phyloP scores from a whole-genome alignment of 2,113 vertebrate species.

The Tetrax tetrax region DNA sequence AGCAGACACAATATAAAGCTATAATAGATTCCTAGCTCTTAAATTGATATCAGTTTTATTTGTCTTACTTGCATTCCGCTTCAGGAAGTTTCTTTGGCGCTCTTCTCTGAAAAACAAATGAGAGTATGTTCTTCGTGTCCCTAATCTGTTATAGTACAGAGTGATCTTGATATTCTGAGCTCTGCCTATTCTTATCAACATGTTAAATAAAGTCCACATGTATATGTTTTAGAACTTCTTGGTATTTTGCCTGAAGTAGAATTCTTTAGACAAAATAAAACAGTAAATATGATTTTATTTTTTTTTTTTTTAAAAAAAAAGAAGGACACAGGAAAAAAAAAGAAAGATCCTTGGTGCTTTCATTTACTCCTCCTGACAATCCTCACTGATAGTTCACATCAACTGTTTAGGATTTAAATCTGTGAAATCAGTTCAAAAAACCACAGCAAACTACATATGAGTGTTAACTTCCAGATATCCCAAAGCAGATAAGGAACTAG shows the following conservation, averaged over 20 bases:
- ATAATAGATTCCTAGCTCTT: not conserved
- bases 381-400: not conserved
- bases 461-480: not conserved
- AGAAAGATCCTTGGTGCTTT: accelerated
- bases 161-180: not conserved
- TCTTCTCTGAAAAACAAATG: not conserved
- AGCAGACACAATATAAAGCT: not conserved
- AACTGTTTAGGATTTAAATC: not conserved
- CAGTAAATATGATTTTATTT: not conserved
- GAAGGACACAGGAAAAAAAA: not conserved
- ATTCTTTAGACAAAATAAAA: not conserved
- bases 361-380: not conserved
- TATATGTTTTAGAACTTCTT: not conserved
- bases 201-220: not conserved
- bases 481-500: not conserved
- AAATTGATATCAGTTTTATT: not conserved
- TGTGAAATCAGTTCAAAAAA: not conserved
- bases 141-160: not conserved
- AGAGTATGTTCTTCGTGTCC: not conserved
- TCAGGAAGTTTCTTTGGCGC: not conserved
- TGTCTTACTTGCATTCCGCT: not conserved
- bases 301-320: too few species aligned
- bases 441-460: not conserved
- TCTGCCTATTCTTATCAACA: not conserved
- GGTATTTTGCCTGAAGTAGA: not conserved